Evolutionary conservation across 2,797 vertebrate species (phyloP).

Genomic region (Jordanella pulchra): DNA sequence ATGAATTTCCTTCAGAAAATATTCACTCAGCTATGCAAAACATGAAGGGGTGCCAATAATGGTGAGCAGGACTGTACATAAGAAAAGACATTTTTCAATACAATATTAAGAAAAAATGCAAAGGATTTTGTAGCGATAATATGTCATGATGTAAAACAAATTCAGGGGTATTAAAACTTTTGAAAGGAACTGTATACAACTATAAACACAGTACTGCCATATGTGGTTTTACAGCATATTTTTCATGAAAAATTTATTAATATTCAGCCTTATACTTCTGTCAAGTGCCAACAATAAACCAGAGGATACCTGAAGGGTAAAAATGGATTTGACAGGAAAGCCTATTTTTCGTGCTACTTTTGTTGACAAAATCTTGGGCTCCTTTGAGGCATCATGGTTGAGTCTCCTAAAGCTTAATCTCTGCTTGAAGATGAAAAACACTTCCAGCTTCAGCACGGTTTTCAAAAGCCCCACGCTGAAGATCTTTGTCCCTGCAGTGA

Average conservation of each 20-base stretch:
- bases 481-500: slow-evolving; percentile 12
- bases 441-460: slow-evolving; percentile 1
- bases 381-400: slow-evolving; percentile 7
- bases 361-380: slow-evolving; percentile 9
- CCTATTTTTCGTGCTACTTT: slow-evolving; percentile 3
- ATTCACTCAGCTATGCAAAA: too few relatives aligned
- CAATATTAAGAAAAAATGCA: background rate
- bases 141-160: background rate
- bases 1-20: too few relatives aligned
- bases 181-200: background rate
- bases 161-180: background rate
- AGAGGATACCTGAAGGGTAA: slow-evolving; percentile 1
- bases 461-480: slow-evolving; percentile 2
- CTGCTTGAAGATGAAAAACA: slow-evolving; percentile 11
- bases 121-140: background rate
- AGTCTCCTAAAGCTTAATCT: slow-evolving; percentile 17
- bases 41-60: too few relatives aligned
- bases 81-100: too few relatives aligned
- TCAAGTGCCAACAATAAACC: slow-evolving; percentile 12
- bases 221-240: too few relatives aligned
- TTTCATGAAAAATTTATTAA: slow-evolving; percentile 5
- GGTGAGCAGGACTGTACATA: too few relatives aligned
- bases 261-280: slow-evolving; percentile 8
- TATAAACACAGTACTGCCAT: background rate
- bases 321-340: slow-evolving; percentile 7